phyloP scores from a whole-genome alignment of 2,888 invertebrate genomes.

The Augiades crinisus region DNA sequence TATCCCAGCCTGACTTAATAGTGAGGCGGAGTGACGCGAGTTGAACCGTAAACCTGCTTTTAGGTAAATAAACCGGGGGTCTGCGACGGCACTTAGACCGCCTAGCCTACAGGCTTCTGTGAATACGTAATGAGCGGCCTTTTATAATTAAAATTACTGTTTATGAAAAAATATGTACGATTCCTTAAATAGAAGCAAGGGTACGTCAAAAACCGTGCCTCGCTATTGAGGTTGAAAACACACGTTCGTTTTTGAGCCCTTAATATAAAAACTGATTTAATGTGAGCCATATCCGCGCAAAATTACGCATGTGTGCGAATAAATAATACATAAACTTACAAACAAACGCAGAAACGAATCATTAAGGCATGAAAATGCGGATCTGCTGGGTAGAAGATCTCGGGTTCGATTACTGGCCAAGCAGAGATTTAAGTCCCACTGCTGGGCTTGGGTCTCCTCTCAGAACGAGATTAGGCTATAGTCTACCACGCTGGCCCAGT shows the following conservation, averaged over 20 bases:
- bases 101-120: conserved; percentile 45
- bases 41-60: conserved; percentile 50
- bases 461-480: too few species aligned
- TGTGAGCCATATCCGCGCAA: too few species aligned
- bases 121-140: conserved; percentile 57
- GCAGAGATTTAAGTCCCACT: too few species aligned
- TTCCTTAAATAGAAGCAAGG: conserved; percentile 5
- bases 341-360: too few species aligned
- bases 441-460: too few species aligned
- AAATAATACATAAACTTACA: too few species aligned
- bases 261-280: neutral
- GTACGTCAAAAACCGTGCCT: conserved; percentile 1
- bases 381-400: too few species aligned
- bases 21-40: conserved; percentile 43
- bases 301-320: neutral
- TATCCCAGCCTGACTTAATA: conserved; percentile 40
- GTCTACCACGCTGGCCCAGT: too few species aligned
- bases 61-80: conserved; percentile 51
- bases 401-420: too few species aligned
- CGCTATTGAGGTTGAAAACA: neutral
- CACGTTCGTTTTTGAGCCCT: neutral
- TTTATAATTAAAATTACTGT: conserved; percentile 50
- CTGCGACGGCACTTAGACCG: conserved; percentile 45
- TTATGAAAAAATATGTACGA: conserved; percentile 25
- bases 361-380: too few species aligned